Evolutionary conservation across 2,113 vertebrate species (phyloP), one percentile per base, ranked within the genome.

Genomic region (Delphinus delphis): DNA sequence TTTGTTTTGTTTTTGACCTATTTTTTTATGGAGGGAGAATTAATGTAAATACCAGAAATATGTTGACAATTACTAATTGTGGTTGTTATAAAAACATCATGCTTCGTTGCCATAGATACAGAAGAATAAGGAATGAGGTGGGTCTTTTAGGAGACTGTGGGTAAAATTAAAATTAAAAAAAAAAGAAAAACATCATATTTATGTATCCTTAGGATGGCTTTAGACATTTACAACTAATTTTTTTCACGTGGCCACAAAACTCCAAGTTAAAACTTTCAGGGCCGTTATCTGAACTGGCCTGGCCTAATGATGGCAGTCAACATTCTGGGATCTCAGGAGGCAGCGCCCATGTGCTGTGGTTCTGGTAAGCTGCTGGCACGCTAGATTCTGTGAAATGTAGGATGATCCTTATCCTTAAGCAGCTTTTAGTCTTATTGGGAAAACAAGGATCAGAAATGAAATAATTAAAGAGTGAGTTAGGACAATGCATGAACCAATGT

Each of bases 361-460:
- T 55, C 74, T 70, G 11, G 21, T 23, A 60, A 73, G 44, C 38
- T 68, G 28, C 17, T 5, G 20, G 70, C 9, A 14, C 26, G 5
- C 15, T 4, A 41, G 23, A 53, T 38, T 77, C 23, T 68, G 23
- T 36, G 55, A 81, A 36, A 55, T 6, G 33, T 1, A 62, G 8
- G 36, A 55, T 38, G 44, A 85, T 25, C 60, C 41, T 47, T 41
- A 83, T 55, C 13, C 23, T 68, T n/a, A 53, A 60, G 82, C 26
- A 53, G 36, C 31, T 26, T 84, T 71, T 38, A 11, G 8, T 84
- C 25, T 81, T 76, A 0, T 63, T 74, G 33, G 65, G 67, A 91
- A 96, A 77, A 71, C 8, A 85, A 85, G 76, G 33, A 58, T 50
- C 88, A 71, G 63, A 62, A 93, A 80, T 74, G 63, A 86, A 92